Evolutionary conservation across 2,113 vertebrate genomes (phyloP).

Genomic region (Salminus brasiliensis): DNA sequence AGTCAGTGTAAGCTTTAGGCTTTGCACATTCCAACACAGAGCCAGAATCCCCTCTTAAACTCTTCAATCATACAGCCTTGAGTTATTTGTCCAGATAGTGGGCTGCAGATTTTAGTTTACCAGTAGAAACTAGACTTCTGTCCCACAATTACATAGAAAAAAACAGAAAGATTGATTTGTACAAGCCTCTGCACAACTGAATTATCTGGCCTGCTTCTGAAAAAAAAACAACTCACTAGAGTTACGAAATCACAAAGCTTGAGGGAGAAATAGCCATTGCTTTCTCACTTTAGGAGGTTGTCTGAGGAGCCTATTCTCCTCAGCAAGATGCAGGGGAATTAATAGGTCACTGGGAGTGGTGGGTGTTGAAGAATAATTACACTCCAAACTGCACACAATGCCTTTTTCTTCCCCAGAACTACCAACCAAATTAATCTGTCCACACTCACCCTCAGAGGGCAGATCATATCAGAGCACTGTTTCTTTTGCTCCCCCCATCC

Average conservation of each 20-base stretch:
- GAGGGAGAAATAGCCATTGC: background rate
- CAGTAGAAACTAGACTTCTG: background rate
- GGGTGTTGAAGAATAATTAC: slow-evolving; percentile 39
- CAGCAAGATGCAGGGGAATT: background rate
- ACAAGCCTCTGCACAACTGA: background rate
- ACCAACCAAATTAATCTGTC: slow-evolving; percentile 58
- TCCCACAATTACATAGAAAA: background rate
- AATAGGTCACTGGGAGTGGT: slow-evolving; percentile 21
- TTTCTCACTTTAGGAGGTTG: background rate
- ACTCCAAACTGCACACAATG: slow-evolving; percentile 33
- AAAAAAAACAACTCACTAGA: slow-evolving; percentile 3
- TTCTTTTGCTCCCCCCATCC: too few species aligned
- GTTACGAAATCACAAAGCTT: background rate
- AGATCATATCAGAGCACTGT: too few species aligned
- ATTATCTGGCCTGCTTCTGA: background rate
- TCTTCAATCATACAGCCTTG: slow-evolving; percentile 28
- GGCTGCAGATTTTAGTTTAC: slow-evolving; percentile 3
- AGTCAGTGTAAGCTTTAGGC: slow-evolving; percentile 2
- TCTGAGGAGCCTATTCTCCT: background rate
- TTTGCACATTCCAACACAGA: slow-evolving; percentile 20
- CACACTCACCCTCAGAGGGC: slow-evolving; percentile 14
- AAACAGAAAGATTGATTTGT: slow-evolving; percentile 22
- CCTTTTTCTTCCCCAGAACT: slow-evolving; percentile 29
- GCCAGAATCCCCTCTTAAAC: slow-evolving; percentile 31
- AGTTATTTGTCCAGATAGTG: slow-evolving; percentile 15